These are phyloP conservation scores for Drosophila repletoides DNA, from an alignment of 1,140 invertebrate genomes.

Conservation along the genomic window DNA sequence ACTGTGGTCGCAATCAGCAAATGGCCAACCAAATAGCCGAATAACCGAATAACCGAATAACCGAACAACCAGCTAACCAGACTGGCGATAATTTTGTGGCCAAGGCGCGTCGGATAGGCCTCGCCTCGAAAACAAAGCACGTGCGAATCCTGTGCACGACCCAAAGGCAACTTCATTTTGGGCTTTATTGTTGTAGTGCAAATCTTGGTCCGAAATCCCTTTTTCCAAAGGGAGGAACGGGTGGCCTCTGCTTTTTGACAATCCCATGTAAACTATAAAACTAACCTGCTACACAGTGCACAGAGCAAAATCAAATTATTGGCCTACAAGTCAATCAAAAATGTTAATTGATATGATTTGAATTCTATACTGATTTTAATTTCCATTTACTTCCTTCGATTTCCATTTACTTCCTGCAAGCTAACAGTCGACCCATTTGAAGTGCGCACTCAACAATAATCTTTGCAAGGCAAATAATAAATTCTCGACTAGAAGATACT, in stretches of 20 bases:
- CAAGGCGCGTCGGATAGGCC: not conserved
- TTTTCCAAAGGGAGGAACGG: not conserved
- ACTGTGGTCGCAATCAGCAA: constrained; percentile 49
- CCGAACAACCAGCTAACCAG: constrained; percentile 15
- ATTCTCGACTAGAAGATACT: no score
- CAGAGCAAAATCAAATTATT: constrained; percentile 1
- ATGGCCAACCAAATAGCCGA: constrained; percentile 20
- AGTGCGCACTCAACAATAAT: no score
- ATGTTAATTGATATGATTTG: constrained; percentile 17
- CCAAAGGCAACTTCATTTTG: constrained; percentile 24
- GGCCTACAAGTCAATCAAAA: constrained; percentile 10
- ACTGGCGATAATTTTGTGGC: constrained; percentile 30
- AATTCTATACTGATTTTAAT: constrained; percentile 3
- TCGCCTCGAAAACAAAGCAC: constrained; percentile 26
- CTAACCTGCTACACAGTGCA: not conserved
- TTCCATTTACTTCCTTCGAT: no score
- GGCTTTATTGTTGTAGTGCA: constrained; percentile 22
- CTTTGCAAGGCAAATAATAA: no score
- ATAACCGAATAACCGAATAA: no score
- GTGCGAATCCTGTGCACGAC: constrained; percentile 7
- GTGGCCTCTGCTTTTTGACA: not conserved
- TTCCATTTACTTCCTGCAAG: no score
- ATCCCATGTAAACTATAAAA: not conserved
- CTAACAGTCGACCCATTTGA: no score
- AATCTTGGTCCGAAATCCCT: constrained; percentile 6